A percentile compares a stretch with the other conserved stretches of the same genome.
These are phyloP conservation scores for Pomacea canaliculata DNA, from an alignment of 2,888 invertebrate genomes.

Conservation along the genomic window DNA sequence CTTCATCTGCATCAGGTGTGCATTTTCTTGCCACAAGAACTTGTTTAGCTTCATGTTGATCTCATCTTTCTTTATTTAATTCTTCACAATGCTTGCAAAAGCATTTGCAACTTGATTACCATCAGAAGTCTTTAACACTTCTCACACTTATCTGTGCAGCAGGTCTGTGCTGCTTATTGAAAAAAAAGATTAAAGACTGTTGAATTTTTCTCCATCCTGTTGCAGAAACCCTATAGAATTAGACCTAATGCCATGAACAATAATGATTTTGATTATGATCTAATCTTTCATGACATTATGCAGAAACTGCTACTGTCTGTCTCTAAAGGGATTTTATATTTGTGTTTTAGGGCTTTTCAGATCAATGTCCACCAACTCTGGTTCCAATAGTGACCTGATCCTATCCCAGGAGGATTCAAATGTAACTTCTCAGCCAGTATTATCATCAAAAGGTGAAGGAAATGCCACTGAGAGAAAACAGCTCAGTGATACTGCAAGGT, in stretches of 20 bases:
- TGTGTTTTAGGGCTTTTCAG: conserved; percentile 10
- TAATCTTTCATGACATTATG: not conserved
- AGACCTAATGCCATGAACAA: not conserved
- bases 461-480: not conserved
- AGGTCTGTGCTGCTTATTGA: no score
- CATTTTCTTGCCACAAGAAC: no score
- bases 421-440: not conserved
- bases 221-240: no score
- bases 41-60: no score
- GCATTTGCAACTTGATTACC: no score
- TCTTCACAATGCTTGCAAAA: no score
- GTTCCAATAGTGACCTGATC: conserved; percentile 12
- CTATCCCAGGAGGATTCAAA: conserved; percentile 11
- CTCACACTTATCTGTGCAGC: no score
- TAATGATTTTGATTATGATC: not conserved
- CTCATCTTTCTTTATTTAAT: no score
- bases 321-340: not conserved
- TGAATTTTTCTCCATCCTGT: not conserved
- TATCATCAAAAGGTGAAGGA: not conserved
- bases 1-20: not conserved
- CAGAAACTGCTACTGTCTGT: not conserved
- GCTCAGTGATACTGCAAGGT: no score
- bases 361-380: conserved; percentile 1
- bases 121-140: no score
- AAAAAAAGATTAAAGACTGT: not conserved